Evolutionary conservation across 2,797 vertebrate genomes (phyloP).

Genomic region (Acridotheres tristis): DNA sequence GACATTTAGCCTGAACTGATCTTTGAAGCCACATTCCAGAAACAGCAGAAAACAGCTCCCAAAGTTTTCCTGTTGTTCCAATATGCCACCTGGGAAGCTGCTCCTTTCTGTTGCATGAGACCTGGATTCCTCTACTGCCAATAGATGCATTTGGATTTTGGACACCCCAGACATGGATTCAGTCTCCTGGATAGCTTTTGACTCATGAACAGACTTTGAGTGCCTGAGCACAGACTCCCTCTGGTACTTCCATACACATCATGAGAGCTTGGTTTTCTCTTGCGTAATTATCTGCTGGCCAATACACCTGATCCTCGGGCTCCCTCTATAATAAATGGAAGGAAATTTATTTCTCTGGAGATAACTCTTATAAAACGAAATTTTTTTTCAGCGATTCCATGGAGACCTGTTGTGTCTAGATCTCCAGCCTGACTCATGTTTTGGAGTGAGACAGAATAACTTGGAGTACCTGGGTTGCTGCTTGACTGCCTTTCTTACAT

Average conservation of each 20-base stretch:
- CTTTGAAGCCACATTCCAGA: neutral
- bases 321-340: neutral
- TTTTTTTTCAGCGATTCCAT: neutral
- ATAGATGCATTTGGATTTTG: neutral
- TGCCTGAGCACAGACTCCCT: neutral
- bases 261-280: neutral
- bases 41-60: neutral
- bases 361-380: neutral
- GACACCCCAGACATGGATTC: neutral
- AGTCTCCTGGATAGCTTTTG: neutral
- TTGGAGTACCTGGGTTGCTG: rapidly evolving
- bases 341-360: neutral
- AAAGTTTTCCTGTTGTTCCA: neutral
- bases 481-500: neutral
- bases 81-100: neutral
- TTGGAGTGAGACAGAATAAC: neutral
- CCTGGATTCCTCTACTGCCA: neutral
- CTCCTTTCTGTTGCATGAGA: neutral
- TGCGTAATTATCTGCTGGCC: neutral
- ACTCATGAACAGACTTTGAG: neutral
- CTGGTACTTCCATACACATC: neutral
- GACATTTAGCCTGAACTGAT: neutral
- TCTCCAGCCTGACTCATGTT: neutral
- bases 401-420: neutral
- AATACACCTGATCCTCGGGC: neutral